Evolutionary conservation across 2,888 invertebrate genomes (phyloP).

Genomic region (Lycaena phlaeas): DNA sequence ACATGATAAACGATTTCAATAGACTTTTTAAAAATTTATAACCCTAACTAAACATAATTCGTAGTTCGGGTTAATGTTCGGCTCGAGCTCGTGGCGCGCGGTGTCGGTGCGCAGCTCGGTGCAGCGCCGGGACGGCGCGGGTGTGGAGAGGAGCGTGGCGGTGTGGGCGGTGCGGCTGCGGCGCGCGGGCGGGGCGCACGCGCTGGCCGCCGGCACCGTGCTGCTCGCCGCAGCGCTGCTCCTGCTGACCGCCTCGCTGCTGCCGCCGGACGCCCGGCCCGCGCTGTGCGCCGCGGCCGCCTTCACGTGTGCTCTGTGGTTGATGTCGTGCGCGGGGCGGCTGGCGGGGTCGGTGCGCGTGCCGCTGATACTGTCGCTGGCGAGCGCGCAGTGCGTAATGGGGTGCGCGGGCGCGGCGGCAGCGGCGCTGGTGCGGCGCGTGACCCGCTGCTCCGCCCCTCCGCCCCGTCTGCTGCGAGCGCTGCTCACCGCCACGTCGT

Average conservation of each 20-base stretch:
- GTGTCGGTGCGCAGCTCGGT: conserved; percentile 24
- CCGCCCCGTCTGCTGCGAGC: conserved; percentile 32
- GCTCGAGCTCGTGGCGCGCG: conserved; percentile 47
- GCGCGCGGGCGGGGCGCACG: conserved; percentile 40
- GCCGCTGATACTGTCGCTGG: conserved; percentile 24
- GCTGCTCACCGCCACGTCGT: conserved; percentile 24
- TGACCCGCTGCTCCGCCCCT: conserved; percentile 27
- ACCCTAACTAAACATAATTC: too few species aligned
- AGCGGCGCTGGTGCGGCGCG: conserved; percentile 32
- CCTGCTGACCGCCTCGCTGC: conserved; percentile 32
- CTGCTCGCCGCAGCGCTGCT: conserved; percentile 29
- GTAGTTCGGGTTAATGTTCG: conserved; percentile 29
- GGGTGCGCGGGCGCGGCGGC: conserved; percentile 29
- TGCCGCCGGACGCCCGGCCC: conserved; percentile 35
- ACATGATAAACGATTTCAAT: too few species aligned
- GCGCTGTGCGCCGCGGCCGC: conserved; percentile 47
- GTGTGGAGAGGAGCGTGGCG: conserved; percentile 23
- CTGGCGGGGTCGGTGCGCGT: conserved; percentile 31
- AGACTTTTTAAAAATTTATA: too few species aligned
- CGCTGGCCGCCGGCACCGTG: conserved; percentile 29
- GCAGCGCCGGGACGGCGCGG: conserved; percentile 21
- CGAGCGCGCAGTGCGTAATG: conserved; percentile 29
- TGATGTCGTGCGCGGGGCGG: conserved; percentile 24
- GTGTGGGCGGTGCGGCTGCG: conserved; percentile 31
- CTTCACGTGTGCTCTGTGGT: conserved; percentile 44